A percentile compares a stretch with the other conserved stretches of the same genome.
phyloP scores from a whole-genome alignment of 2,797 vertebrate species.

The Enoplosus armatus region DNA sequence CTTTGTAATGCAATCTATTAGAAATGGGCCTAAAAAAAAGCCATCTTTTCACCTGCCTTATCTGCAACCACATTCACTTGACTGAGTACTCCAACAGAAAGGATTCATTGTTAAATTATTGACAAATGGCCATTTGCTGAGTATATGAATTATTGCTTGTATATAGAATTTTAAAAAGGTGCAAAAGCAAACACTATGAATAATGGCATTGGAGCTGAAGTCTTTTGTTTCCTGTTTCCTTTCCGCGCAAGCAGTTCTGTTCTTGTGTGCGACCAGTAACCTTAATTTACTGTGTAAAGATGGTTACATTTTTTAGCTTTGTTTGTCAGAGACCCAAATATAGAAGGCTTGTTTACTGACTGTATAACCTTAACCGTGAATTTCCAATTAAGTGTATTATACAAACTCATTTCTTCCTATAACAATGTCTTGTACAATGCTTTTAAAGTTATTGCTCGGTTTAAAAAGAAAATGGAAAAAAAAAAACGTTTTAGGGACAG shows the following conservation, averaged over 20 bases:
- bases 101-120: constrained; percentile 92
- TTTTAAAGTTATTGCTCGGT: constrained; percentile 93
- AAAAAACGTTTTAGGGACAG: constrained; percentile 88
- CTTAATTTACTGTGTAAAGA: constrained; percentile 99
- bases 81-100: constrained; percentile 88
- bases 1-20: constrained; percentile 78
- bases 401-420: constrained; percentile 94
- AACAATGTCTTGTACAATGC: constrained; percentile 97
- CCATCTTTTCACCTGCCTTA: constrained; percentile 95
- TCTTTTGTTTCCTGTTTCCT: constrained; percentile 79
- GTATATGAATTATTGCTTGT: constrained; percentile 97
- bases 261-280: constrained; percentile 99
- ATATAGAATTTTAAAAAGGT: constrained; percentile 95
- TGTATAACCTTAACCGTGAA: constrained; percentile 95
- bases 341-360: constrained; percentile 98
- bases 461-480: constrained; percentile 61
- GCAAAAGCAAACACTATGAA: constrained; percentile 95
- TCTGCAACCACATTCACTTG: constrained; percentile 89
- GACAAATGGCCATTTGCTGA: constrained; percentile 94
- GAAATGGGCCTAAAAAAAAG: constrained; percentile 76
- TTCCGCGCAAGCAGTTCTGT: constrained; percentile 99
- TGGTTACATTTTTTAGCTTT: constrained; percentile 99
- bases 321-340: constrained; percentile 96
- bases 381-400: constrained; percentile 95
- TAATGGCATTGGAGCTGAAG: constrained; percentile 94